Conservation (phyloP, 1,140 invertebrate genomes). For the Leptopilina boulardi region DNA sequence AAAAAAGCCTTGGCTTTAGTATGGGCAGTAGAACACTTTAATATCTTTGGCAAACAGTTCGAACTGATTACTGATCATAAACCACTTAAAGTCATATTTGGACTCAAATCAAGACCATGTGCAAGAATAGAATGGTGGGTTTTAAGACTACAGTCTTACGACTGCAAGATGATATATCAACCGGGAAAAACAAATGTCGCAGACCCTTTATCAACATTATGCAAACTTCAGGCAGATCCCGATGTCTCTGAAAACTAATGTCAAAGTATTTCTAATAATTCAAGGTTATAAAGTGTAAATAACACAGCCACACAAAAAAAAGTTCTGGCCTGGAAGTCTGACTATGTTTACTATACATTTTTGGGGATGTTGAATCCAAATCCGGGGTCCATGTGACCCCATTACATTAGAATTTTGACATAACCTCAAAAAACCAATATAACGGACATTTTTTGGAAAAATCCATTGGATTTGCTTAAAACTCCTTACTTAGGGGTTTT, state of each 20-base stretch:
- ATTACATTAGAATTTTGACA: too few species aligned
- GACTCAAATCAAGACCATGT: conserved; percentile 51
- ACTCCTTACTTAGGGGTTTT: too few species aligned
- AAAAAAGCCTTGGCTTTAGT: conserved; percentile 57
- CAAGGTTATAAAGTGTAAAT: background rate
- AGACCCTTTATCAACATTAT: conserved; percentile 61
- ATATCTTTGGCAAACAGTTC: conserved; percentile 39
- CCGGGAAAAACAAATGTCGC: conserved; percentile 66
- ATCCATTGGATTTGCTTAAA: too few species aligned
- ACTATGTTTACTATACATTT: too few species aligned
- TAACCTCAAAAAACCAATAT: too few species aligned
- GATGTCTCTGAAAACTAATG: background rate
- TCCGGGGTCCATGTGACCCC: too few species aligned
- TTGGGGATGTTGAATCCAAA: too few species aligned
- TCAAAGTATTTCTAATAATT: background rate
- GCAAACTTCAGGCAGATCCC: background rate
- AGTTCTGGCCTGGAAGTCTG: too few species aligned
- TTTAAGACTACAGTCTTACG: conserved; percentile 42
- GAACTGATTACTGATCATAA: conserved; percentile 63
- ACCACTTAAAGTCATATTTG: conserved; percentile 56
- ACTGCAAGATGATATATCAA: conserved; percentile 43
- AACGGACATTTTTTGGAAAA: too few species aligned
- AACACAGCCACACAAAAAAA: too few species aligned
- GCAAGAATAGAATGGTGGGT: conserved; percentile 50
- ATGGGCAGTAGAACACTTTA: conserved; percentile 58